These are phyloP conservation scores for Branchellion lobata DNA, from an alignment of 2,888 invertebrate genomes.

Conservation along the genomic window DNA sequence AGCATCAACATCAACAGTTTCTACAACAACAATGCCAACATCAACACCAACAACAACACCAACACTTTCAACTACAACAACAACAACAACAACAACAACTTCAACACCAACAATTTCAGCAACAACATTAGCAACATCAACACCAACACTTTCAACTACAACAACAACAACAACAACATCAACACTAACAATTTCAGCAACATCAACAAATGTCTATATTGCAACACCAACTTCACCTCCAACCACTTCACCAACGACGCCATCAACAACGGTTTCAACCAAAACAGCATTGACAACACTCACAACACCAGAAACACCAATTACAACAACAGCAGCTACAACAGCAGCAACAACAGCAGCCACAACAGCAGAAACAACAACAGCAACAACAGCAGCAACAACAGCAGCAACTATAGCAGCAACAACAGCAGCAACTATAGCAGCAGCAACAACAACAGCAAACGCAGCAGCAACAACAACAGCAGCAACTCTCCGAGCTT, in stretches of 20 bases:
- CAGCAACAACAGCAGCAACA: conserved; percentile 2
- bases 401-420: not conserved
- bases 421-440: not conserved
- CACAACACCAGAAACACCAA: no score
- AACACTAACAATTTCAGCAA: not conserved
- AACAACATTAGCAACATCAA: no score
- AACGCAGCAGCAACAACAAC: not conserved
- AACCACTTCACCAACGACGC: not conserved
- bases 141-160: not conserved
- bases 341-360: not conserved
- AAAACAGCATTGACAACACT: not conserved
- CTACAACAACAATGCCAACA: no score
- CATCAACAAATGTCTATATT: not conserved
- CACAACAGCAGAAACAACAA: not conserved
- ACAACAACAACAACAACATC: not conserved
- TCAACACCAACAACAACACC: no score
- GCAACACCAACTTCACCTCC: not conserved
- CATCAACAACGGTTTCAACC: not conserved
- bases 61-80: no score
- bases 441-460: not conserved
- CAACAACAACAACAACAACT: no score
- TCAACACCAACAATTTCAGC: no score
- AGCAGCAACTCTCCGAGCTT: not conserved
- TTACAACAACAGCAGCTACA: not conserved
- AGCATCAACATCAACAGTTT: not conserved